Percentiles rank a stretch among this genome's conserved stretches.
Evolutionary conservation across 1,140 invertebrate species (phyloP).

Genomic region (Parapsyche elsis): DNA sequence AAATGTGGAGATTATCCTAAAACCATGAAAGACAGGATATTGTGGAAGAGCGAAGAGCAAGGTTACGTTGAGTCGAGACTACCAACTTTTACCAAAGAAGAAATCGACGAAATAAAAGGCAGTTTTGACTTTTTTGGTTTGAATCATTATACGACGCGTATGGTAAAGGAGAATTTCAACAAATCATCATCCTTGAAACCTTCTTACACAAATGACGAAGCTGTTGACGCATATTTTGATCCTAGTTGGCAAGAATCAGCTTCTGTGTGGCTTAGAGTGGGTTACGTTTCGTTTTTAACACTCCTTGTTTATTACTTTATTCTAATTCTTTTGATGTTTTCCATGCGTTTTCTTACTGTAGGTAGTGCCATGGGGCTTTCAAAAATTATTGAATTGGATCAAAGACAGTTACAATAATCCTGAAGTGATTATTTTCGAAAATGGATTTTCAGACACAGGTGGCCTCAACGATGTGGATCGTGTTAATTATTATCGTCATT

Average conservation of each 20-base stretch:
- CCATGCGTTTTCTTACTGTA: slow-evolving; percentile 47
- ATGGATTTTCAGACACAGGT: slow-evolving; percentile 69
- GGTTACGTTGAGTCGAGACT: slow-evolving; percentile 68
- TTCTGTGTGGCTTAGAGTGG: slow-evolving; percentile 68
- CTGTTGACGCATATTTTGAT: slow-evolving; percentile 62
- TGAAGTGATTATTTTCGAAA: slow-evolving; percentile 73
- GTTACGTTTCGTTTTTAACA: background rate
- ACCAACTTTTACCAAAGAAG: slow-evolving; percentile 68
- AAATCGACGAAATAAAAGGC: slow-evolving; percentile 70
- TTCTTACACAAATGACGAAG: slow-evolving; percentile 67
- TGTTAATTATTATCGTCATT: slow-evolving; percentile 65
- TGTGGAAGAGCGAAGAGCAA: slow-evolving; percentile 68
- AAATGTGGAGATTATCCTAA: slow-evolving; percentile 72
- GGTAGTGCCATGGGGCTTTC: slow-evolving; percentile 57
- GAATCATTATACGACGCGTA: slow-evolving; percentile 69
- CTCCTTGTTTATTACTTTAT: slow-evolving; percentile 55
- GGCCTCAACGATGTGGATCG: slow-evolving; percentile 66
- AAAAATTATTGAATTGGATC: slow-evolving; percentile 57
- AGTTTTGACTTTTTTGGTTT: slow-evolving; percentile 73
- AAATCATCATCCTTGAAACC: slow-evolving; percentile 57
- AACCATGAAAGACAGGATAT: slow-evolving; percentile 69
- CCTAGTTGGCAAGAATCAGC: slow-evolving; percentile 64
- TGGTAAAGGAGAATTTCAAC: background rate
- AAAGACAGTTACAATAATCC: slow-evolving; percentile 67
- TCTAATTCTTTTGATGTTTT: no score